Base-by-base conservation (phyloP, 2,113 vertebrate genomes). In the Turnix velox region DNA sequence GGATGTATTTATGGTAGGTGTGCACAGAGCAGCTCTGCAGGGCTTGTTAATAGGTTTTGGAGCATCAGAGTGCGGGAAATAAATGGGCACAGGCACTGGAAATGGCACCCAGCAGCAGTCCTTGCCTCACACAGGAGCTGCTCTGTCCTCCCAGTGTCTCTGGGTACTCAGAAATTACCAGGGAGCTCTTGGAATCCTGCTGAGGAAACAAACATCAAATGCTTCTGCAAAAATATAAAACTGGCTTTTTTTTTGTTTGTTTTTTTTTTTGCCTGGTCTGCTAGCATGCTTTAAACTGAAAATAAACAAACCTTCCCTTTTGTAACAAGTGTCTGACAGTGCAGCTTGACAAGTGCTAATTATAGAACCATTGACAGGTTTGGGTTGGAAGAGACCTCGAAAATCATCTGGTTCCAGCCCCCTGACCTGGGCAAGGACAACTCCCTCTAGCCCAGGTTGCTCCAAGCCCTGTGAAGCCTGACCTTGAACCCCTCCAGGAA, bases 91-190 rank as follows among this genome's bases (percentile, higher is more conserved):
- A 77, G 46, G 15, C 25, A 42, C 30, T 49, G 58, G 35, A 68
- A 40, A 63, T n/a, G 30, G 42, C 73, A 65, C 40, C 42, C 10
- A 62, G 51, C 28, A 84, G 17, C 0, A 0, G 35, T 59, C 46
- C 55, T 25, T 3, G 3, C 58, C 72, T 69, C 19, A 15, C 0
- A 0, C 55, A 71, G 51, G 39, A 74, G 45, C 28, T 16, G 24
- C 17, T 55, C 71, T 61, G 40, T 59, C 49, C 37, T 80, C 58
- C 51, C 14, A 7, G 37, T 5, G 6, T 45, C 62, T 49, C 54
- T 14, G 13, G 42, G 37, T 66, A 73, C 65, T 88, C 54, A 85
- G 40, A 83, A 80, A 69, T 58, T 18, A n/a, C 46, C 31, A 52
- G 67, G 43, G 17, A 48, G 18, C 14, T 69, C 12, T 23, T 33